Conservation (phyloP, 2,113 vertebrate species). For the Macheiramphus alcinus region DNA sequence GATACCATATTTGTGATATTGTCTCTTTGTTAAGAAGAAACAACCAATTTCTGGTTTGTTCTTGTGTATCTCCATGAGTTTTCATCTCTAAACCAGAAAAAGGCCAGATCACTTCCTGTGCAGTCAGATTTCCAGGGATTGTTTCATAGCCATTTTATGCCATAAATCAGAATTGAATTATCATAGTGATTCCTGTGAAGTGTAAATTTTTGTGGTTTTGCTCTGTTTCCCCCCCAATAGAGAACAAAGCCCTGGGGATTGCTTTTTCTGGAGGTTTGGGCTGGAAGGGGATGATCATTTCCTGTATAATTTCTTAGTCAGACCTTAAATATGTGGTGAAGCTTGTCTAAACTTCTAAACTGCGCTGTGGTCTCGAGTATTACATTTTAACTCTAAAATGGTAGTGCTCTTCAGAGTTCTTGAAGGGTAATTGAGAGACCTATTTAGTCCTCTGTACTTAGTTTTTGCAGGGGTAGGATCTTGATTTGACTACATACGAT, state of each 20-base stretch:
- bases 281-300: conserved; percentile 52
- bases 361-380: not conserved
- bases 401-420: not conserved
- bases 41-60: fast-evolving
- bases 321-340: conserved; percentile 52
- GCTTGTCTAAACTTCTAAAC: conserved; percentile 23
- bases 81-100: not conserved
- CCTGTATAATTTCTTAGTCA: conserved; percentile 64
- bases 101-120: not conserved
- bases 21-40: not conserved
- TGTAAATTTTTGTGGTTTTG: conserved; percentile 51
- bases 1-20: fast-evolving
- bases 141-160: not conserved
- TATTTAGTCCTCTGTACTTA: not conserved
- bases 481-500: not conserved
- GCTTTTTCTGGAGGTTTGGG: conserved; percentile 36
- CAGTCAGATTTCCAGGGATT: conserved; percentile 36
- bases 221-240: conserved; percentile 35
- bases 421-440: not conserved
- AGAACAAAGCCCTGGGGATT: conserved; percentile 46
- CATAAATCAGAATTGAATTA: not conserved
- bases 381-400: not conserved
- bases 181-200: not conserved
- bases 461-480: not conserved
- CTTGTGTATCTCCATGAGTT: not conserved